A percentile compares a stretch with the other conserved stretches of the same genome.
These are phyloP conservation scores for Rhogogaster chlorosoma DNA, from an alignment of 2,888 invertebrate genomes.

Conservation along the genomic window DNA sequence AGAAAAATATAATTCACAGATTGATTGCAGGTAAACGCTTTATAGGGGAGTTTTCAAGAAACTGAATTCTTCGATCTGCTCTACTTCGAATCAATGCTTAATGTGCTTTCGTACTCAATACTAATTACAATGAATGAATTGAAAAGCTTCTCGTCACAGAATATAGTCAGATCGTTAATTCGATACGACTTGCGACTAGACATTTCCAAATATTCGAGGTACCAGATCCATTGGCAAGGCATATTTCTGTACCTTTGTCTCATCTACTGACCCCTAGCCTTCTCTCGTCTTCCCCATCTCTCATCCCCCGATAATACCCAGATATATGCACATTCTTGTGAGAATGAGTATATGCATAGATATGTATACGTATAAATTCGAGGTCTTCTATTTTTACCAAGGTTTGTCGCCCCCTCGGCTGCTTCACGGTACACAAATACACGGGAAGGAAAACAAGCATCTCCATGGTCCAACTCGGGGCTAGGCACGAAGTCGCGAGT, in stretches of 20 bases:
- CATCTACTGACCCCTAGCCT: not conserved
- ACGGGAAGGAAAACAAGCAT: constrained; percentile 27
- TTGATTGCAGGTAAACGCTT: constrained; percentile 16
- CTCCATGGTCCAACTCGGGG: constrained; percentile 8
- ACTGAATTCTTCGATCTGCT: not conserved
- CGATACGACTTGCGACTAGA: not conserved
- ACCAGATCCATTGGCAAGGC: not conserved
- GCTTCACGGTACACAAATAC: constrained; percentile 28
- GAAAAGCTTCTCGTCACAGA: not conserved
- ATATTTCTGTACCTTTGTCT: not conserved
- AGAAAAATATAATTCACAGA: constrained; percentile 46
- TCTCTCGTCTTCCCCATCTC: not conserved
- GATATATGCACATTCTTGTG: not conserved
- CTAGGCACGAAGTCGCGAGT: not conserved
- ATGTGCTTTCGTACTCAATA: not conserved
- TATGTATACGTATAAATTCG: not conserved
- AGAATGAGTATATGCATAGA: not conserved
- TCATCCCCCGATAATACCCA: not conserved
- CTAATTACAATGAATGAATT: not conserved
- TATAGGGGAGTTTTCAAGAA: not conserved
- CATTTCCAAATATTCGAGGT: not conserved
- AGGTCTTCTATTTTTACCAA: constrained; percentile 36
- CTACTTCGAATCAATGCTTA: not conserved
- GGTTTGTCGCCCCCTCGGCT: not conserved
- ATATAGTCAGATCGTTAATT: not conserved